Conservation (phyloP, 2,113 vertebrate species). For the Brienomyrus brachyistius region DNA sequence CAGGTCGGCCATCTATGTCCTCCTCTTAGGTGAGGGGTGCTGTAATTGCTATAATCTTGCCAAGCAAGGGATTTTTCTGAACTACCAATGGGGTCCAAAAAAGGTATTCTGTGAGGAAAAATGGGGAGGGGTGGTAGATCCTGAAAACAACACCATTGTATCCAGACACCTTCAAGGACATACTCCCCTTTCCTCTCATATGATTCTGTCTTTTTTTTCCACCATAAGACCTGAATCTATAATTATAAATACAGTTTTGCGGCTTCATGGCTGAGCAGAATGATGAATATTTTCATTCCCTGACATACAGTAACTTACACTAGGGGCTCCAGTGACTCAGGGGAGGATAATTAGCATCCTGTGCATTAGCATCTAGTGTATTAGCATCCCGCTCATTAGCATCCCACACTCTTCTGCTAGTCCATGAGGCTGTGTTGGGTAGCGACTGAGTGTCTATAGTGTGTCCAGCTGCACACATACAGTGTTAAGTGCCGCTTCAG, state of each 20-base stretch:
- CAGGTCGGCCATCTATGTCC: not conserved
- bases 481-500: not conserved
- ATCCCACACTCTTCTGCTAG: not conserved
- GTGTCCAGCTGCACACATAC: not conserved
- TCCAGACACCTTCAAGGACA: not conserved
- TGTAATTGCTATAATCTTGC: constrained; percentile 1
- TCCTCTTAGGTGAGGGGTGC: not conserved
- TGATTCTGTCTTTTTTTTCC: not conserved
- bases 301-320: not conserved
- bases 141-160: not conserved
- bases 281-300: not conserved
- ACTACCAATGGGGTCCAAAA: not conserved
- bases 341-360: not conserved
- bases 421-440: not conserved
- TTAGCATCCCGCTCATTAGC: not conserved
- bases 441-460: not conserved
- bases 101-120: not conserved
- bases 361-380: not conserved
- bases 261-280: not conserved
- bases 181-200: not conserved
- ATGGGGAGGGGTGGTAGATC: not conserved
- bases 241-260: not conserved
- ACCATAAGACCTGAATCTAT: not conserved
- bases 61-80: not conserved
- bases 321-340: not conserved